phyloP scores from a whole-genome alignment of 2,797 vertebrate species.

The Arrhamphus sclerolepis region DNA sequence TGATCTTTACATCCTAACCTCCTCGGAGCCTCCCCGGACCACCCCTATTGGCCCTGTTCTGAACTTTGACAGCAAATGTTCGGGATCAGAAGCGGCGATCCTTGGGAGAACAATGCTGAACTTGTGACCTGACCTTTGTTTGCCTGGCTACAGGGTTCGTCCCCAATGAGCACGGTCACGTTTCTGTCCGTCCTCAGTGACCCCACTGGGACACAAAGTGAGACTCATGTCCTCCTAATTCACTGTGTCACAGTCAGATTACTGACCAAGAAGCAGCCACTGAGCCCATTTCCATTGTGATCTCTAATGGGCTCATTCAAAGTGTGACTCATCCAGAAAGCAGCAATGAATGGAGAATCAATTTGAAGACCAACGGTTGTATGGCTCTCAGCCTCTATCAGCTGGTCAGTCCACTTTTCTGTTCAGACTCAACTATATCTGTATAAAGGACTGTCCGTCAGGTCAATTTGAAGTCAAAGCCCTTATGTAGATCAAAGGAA shows the following conservation, averaged over 20 bases:
- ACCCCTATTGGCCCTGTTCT: neutral
- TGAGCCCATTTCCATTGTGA: too few relatives aligned
- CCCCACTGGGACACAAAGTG: conserved; percentile 5
- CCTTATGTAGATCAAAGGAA: neutral
- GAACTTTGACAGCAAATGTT: conserved; percentile 30
- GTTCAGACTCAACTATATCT: too few relatives aligned
- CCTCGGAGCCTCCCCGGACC: neutral
- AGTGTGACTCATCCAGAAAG: too few relatives aligned
- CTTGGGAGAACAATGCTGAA: conserved; percentile 12
- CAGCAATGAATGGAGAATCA: too few relatives aligned
- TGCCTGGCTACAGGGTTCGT: conserved; percentile 4
- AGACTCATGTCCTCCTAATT: conserved; percentile 10
- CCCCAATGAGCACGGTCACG: conserved; percentile 26
- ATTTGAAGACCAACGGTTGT: neutral
- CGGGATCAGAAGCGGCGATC: conserved; percentile 7
- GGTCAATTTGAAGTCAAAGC: neutral
- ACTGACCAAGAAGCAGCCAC: neutral
- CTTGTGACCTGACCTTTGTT: conserved; percentile 22
- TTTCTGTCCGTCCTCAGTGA: conserved; percentile 33
- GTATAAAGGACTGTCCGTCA: too few relatives aligned
- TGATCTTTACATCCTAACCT: conserved; percentile 17
- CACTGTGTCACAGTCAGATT: conserved; percentile 1
- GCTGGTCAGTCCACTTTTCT: too few relatives aligned
- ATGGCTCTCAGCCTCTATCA: neutral
- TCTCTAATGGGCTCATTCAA: neutral